Evolutionary conservation across 2,113 vertebrate genomes (phyloP).

Genomic region (Ictidomys tridecemlineatus): DNA sequence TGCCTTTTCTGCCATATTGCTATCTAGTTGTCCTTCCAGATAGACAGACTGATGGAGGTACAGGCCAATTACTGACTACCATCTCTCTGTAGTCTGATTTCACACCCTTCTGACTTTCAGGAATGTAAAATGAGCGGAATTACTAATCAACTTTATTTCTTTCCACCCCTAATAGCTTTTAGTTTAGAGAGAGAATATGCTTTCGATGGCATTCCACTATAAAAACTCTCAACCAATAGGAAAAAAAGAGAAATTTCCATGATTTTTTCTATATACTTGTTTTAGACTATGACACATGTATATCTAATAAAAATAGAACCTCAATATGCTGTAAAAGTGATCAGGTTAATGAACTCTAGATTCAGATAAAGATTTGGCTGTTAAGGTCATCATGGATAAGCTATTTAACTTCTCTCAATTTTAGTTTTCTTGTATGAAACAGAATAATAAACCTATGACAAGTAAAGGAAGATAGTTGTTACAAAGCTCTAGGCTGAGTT

Average conservation of each 20-base stretch:
- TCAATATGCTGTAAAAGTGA: background rate
- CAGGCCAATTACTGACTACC: background rate
- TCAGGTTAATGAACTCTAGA: background rate
- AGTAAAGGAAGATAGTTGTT: background rate
- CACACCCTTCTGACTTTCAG: background rate
- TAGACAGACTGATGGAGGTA: background rate
- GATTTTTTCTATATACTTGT: background rate
- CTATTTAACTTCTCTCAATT: background rate
- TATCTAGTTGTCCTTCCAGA: background rate
- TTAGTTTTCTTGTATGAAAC: conserved; percentile 3
- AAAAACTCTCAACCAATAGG: background rate
- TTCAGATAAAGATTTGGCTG: background rate
- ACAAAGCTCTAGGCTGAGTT: background rate
- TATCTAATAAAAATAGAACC: background rate
- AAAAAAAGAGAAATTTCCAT: background rate
- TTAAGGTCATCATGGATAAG: background rate
- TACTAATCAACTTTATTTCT: background rate
- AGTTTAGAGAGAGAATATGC: background rate
- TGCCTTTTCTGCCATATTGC: background rate
- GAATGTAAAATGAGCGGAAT: background rate
- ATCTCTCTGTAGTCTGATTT: background rate
- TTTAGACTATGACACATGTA: conserved; percentile 24
- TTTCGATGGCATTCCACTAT: background rate
- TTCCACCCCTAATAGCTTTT: background rate
- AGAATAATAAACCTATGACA: background rate